A percentile compares a stretch with the other conserved stretches of the same genome.
phyloP scores from a whole-genome alignment of 2,888 invertebrate genomes.

The Cylloceria caligata region DNA sequence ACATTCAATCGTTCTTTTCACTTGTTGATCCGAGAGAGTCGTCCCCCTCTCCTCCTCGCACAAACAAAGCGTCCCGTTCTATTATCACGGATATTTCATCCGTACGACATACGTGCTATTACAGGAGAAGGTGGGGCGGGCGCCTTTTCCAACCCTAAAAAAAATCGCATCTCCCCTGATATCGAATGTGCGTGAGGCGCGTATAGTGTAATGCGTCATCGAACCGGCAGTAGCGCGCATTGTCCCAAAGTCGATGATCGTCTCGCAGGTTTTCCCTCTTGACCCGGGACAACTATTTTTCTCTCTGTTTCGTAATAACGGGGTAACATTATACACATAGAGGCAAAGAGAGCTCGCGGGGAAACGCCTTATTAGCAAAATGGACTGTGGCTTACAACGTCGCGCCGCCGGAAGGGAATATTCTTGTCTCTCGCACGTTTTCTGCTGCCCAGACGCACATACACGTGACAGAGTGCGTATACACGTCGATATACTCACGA shows the following conservation, averaged over 20 bases:
- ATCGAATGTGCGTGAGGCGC: conserved; percentile 34
- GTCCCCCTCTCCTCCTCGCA: conserved; percentile 28
- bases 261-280: conserved; percentile 71
- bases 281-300: conserved; percentile 67
- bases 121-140: conserved; percentile 38
- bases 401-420: conserved; percentile 59
- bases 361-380: conserved; percentile 79
- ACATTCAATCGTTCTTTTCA: conserved; percentile 60
- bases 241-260: conserved; percentile 66
- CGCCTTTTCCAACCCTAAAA: conserved; percentile 62
- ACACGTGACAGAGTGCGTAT: conserved; percentile 43
- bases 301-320: conserved; percentile 52
- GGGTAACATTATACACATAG: conserved; percentile 47
- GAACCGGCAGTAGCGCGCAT: conserved; percentile 56
- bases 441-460: conserved; percentile 5
- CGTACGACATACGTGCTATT: conserved; percentile 56
- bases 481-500: conserved; percentile 55
- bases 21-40: conserved; percentile 68
- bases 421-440: conserved; percentile 48
- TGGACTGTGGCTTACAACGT: conserved; percentile 69
- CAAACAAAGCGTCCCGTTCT: conserved; percentile 61
- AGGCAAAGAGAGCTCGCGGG: conserved; percentile 40
- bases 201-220: conserved; percentile 59
- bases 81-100: conserved; percentile 64
- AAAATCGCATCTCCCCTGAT: conserved; percentile 42